Evolutionary conservation across 2,113 vertebrate species (phyloP), one percentile per base, ranked within the genome.

Genomic region (Eptatretus burgeri): DNA sequence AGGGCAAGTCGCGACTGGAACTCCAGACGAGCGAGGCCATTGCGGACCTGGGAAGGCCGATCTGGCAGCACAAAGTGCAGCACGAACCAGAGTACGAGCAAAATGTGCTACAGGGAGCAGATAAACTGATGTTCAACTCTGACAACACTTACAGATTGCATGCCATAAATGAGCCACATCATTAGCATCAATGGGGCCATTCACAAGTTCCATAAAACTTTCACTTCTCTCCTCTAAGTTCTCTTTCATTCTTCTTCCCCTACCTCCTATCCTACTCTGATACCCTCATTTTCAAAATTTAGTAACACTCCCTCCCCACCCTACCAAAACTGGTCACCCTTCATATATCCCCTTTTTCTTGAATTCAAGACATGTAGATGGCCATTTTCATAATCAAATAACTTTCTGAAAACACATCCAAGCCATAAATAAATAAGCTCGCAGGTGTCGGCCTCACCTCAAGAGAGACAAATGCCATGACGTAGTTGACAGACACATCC

Each of bases 1-100:
- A 94, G 80, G 13, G 88, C 89, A 70, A 89, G 85, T 71, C 88
- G 66, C 14, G 84, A 93, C 69, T 93, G 84, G 65, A 88, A 96
- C 70, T 96, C 88, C 75, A 91, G 64, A 14, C 73, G 77, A 65
- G 78, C 76, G n/a, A 93, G 74, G 69, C 84, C 81, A 64, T 76
- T 71, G 71, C 81, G 81, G 69, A 96, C 84, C 41, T 81, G 75
- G 69, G 77, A 78, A 49, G 87, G 87, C 63, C 86, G 78, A 66
- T 94, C 84, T n/a, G 84, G 81, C 69, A 96, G 93, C 68, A 82
- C 74, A 71, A 89, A 91, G 0, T 80, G 75, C 73, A 96, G 78
- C 65, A 93, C 80, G 71, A 93, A 91, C 74, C 94, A 94, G 51
- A 87, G 51, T 53, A 80, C 85, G 70, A 96, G 70, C 10, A 93